Evolutionary conservation across 2,113 vertebrate genomes (phyloP).

Genomic region (Tachysurus fulvidraco): DNA sequence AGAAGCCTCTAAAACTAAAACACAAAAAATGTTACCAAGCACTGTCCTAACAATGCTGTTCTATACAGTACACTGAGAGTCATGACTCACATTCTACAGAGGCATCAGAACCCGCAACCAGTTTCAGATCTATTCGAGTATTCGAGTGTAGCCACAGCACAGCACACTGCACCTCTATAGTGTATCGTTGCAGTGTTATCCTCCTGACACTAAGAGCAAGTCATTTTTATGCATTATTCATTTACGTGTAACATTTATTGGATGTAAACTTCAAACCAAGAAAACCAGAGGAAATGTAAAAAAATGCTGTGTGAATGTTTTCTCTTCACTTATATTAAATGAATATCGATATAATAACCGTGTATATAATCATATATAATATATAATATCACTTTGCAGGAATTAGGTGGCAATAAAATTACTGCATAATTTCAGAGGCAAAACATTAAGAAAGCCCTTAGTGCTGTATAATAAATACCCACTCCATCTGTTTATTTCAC

Average conservation of each 20-base stretch:
- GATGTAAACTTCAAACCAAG: background rate
- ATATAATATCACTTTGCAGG: background rate
- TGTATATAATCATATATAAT: background rate
- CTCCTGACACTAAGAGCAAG: background rate
- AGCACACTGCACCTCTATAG: background rate
- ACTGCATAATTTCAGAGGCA: background rate
- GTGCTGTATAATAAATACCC: background rate
- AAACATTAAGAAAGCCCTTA: background rate
- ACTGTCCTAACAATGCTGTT: background rate
- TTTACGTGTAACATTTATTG: background rate
- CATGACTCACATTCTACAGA: background rate
- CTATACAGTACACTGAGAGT: background rate
- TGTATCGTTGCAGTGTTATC: background rate
- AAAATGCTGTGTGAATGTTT: background rate
- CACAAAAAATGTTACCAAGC: background rate
- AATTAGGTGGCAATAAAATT: background rate
- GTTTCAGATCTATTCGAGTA: background rate
- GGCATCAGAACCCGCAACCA: background rate
- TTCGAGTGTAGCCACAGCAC: background rate
- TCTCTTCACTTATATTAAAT: background rate
- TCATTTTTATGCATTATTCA: background rate
- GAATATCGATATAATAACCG: background rate
- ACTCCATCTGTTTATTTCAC: background rate
- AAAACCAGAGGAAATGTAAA: background rate
- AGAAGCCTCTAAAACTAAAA: background rate